Conservation (phyloP, 2,888 invertebrate species). For the Spisula solida region DNA sequence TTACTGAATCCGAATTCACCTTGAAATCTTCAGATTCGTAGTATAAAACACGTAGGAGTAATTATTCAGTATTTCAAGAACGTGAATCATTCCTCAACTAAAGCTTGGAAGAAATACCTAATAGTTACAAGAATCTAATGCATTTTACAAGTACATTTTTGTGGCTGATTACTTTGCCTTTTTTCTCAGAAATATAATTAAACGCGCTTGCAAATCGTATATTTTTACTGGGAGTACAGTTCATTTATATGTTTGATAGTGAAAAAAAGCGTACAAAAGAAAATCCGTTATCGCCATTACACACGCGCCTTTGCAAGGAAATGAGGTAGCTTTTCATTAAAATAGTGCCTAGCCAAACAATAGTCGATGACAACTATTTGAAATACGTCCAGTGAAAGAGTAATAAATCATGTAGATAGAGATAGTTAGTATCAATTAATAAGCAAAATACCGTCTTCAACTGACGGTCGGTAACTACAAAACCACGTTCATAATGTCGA, state of each 20-base stretch:
- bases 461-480: background rate
- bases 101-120: too few relatives aligned
- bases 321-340: slow-evolving; percentile 20
- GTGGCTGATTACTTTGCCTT: background rate
- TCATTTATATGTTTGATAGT: background rate
- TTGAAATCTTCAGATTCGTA: too few relatives aligned
- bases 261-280: background rate
- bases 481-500: background rate
- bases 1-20: too few relatives aligned
- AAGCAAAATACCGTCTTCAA: background rate
- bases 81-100: too few relatives aligned
- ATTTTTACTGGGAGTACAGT: background rate
- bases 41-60: too few relatives aligned
- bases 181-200: slow-evolving; percentile 1
- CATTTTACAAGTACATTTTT: background rate
- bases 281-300: slow-evolving; percentile 26
- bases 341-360: slow-evolving; percentile 16
- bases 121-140: background rate
- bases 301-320: slow-evolving; percentile 14
- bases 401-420: slow-evolving; percentile 24
- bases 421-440: slow-evolving; percentile 33
- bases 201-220: background rate
- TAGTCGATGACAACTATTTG: slow-evolving; percentile 33
- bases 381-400: slow-evolving; percentile 33
- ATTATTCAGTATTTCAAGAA: too few relatives aligned